Evolutionary conservation across 2,888 invertebrate genomes (phyloP).

Genomic region (Lasius fuliginosus): DNA sequence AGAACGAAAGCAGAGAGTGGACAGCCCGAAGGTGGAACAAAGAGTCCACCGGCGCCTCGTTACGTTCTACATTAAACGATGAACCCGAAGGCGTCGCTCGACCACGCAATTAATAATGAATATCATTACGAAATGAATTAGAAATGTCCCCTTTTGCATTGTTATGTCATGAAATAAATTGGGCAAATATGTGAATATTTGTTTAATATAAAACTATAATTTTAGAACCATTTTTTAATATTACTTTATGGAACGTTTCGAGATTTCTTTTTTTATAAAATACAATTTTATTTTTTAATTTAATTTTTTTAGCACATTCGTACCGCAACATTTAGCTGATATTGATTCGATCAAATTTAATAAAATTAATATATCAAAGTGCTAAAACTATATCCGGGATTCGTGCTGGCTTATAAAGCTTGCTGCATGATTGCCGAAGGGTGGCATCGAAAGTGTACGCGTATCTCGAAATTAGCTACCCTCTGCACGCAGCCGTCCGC

Average conservation of each 20-base stretch:
- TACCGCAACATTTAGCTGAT: not conserved
- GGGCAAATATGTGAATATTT: not conserved
- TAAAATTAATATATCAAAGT: conserved; percentile 70
- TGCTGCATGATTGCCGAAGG: conserved; percentile 47
- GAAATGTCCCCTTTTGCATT: conserved; percentile 45
- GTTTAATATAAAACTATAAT: not conserved
- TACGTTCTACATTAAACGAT: conserved; percentile 81
- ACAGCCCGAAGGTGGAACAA: conserved; percentile 79
- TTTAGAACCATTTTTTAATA: not conserved
- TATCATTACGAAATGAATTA: conserved; percentile 76
- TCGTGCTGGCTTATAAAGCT: conserved; percentile 29
- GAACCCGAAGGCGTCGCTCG: conserved; percentile 82
- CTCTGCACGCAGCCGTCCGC: conserved; percentile 60
- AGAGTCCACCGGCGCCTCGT: conserved; percentile 71
- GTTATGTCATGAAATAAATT: not conserved
- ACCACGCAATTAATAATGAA: conserved; percentile 82
- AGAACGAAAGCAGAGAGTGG: conserved; percentile 82
- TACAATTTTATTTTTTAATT: not conserved
- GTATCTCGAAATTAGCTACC: conserved; percentile 75
- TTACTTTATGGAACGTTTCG: not conserved
- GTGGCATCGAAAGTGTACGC: conserved; percentile 65
- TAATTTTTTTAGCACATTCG: not conserved
- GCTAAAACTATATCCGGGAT: conserved; percentile 47
- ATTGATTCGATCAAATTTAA: conserved; percentile 64
- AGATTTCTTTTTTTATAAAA: not conserved